Conservation (phyloP, 2,888 invertebrate genomes). For the Cyclophora punctaria region DNA sequence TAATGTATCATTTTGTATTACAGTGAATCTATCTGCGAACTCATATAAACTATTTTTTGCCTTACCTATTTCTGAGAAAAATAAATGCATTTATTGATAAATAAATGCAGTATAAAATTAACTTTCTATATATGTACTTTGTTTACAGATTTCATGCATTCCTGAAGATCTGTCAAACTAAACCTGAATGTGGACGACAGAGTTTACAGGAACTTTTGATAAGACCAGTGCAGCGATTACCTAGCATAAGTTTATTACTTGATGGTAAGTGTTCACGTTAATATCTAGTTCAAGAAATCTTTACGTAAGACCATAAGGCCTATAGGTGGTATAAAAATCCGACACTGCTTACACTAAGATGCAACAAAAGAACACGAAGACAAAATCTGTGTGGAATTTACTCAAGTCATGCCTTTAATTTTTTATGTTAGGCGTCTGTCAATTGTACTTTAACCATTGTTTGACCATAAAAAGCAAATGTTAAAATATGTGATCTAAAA, state of each 20-base stretch:
- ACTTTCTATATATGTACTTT: slow-evolving; percentile 7
- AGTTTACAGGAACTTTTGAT: slow-evolving; percentile 96
- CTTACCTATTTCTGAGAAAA: background rate
- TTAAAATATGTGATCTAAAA: background rate
- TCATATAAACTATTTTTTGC: no score
- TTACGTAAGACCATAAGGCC: no score
- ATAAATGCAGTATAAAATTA: background rate
- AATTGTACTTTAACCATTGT: background rate
- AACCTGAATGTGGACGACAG: slow-evolving; percentile 97
- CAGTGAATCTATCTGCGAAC: no score
- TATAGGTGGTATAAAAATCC: no score
- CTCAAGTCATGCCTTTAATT: no score
- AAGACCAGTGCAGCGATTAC: slow-evolving; percentile 97
- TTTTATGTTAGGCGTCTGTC: no score
- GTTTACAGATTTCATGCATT: slow-evolving; percentile 92
- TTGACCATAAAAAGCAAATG: background rate
- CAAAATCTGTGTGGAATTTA: no score
- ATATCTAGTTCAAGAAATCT: no score
- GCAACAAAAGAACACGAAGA: no score
- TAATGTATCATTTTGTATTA: no score
- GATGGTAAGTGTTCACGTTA: slow-evolving; percentile 78
- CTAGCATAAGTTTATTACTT: slow-evolving; percentile 94
- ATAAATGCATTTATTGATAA: background rate
- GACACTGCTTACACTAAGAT: no score
- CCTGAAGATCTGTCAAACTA: slow-evolving; percentile 94